Conservation (phyloP, 2,888 invertebrate species). For the Agonum fuliginosum region DNA sequence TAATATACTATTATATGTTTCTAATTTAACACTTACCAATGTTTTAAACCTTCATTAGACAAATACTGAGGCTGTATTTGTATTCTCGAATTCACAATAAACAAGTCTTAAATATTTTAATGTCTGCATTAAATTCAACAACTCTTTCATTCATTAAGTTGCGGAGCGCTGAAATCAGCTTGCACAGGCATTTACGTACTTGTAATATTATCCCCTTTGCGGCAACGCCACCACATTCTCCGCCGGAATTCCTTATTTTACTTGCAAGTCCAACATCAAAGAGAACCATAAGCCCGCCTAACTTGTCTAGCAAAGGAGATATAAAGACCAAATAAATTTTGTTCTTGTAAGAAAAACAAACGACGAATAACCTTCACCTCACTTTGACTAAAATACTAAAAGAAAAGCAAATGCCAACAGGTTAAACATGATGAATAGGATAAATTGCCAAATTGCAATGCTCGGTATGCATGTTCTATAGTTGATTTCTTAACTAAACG, state of each 20-base stretch:
- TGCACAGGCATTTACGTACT: slow-evolving; percentile 4
- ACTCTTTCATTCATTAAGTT: not conserved
- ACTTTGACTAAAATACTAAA: not conserved
- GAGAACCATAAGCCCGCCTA: not conserved
- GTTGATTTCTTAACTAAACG: too few relatives aligned
- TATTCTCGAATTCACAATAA: not conserved
- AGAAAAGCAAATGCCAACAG: not conserved
- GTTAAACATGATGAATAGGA: slow-evolving; percentile 20
- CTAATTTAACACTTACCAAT: too few relatives aligned
- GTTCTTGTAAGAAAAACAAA: slow-evolving; percentile 29
- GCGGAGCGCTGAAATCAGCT: too few relatives aligned
- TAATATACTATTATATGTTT: not conserved
- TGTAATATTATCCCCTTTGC: slow-evolving; percentile 22
- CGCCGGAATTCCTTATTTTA: slow-evolving; percentile 10
- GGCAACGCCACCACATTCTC: slow-evolving; percentile 1
- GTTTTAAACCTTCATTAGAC: too few relatives aligned
- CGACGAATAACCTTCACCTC: slow-evolving; percentile 25
- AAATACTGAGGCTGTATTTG: not conserved
- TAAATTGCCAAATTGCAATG: too few relatives aligned
- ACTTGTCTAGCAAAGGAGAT: not conserved
- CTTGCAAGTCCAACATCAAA: slow-evolving; percentile 15
- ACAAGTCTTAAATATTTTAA: slow-evolving; percentile 16
- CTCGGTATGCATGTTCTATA: too few relatives aligned
- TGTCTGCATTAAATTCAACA: not conserved
- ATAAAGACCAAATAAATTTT: slow-evolving; percentile 33